phyloP scores from a whole-genome alignment of 2,797 vertebrate species.

The Peromyscus aztecus region DNA sequence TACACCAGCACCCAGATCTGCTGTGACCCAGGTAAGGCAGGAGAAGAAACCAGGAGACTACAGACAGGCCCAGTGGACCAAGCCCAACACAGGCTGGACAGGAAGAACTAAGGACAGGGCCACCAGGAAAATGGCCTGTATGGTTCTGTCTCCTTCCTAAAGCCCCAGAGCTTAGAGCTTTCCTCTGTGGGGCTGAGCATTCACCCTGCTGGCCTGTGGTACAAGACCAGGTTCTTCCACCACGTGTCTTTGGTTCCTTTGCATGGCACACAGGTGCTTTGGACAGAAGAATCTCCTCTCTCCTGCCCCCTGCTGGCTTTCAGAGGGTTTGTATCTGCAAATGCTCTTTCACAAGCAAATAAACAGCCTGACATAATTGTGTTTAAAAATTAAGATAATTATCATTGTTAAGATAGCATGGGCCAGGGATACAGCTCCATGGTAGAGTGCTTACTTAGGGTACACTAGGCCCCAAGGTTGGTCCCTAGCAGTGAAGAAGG shows the following conservation, averaged over 20 bases:
- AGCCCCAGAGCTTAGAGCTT: not conserved
- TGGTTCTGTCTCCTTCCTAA: not conserved
- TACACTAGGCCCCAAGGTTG: not conserved
- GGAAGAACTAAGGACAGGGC: not conserved
- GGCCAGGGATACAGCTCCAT: not conserved
- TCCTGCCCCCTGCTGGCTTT: not conserved
- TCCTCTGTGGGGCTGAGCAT: not conserved
- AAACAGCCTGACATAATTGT: not conserved
- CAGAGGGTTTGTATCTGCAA: not conserved
- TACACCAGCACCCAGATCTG: not conserved
- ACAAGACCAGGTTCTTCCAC: not conserved
- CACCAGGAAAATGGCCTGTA: not conserved
- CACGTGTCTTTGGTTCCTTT: not conserved
- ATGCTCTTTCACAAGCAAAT: slow-evolving; percentile 7
- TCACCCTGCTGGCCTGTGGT: not conserved
- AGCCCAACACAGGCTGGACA: not conserved
- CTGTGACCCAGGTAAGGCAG: not conserved
- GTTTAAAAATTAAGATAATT: slow-evolving; percentile 31
- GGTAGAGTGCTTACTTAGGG: too few relatives aligned
- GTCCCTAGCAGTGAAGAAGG: not conserved
- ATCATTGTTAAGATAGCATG: not conserved
- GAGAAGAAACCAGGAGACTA: not conserved
- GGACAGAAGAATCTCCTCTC: not conserved
- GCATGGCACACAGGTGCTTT: not conserved
- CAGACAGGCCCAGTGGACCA: not conserved